Conservation (phyloP, 2,113 vertebrate genomes). For the Polyodon spathula region DNA sequence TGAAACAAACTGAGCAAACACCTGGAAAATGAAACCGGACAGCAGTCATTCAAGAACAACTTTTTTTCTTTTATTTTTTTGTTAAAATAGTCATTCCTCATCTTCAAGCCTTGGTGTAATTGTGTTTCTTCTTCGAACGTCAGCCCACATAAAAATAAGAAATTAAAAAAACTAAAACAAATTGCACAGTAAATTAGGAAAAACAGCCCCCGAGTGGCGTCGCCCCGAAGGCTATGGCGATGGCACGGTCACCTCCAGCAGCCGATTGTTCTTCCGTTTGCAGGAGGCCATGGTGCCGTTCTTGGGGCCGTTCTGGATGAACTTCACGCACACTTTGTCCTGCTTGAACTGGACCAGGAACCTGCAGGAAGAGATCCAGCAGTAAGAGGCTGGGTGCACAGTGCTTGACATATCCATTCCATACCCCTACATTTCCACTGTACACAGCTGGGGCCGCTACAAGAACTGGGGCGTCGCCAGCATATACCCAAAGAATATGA, state of each 20-base stretch:
- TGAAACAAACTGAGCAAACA: too few relatives aligned
- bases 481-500: too few relatives aligned
- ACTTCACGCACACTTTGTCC: slow-evolving; percentile 96
- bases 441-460: too few relatives aligned
- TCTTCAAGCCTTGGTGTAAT: not conserved
- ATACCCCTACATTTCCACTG: too few relatives aligned
- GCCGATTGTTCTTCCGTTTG: slow-evolving; percentile 95
- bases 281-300: slow-evolving; percentile 79
- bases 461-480: too few relatives aligned
- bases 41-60: too few relatives aligned
- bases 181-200: slow-evolving; percentile 66
- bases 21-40: too few relatives aligned
- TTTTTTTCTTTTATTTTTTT: too few relatives aligned
- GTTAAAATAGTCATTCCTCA: too few relatives aligned
- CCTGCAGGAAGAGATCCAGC: slow-evolving; percentile 46
- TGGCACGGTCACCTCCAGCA: slow-evolving; percentile 90
- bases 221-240: slow-evolving; percentile 35
- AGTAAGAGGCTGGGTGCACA: too few relatives aligned
- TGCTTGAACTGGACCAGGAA: slow-evolving; percentile 95
- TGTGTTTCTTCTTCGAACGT: not conserved
- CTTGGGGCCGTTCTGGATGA: slow-evolving; percentile 78
- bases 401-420: too few relatives aligned
- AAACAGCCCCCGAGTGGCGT: slow-evolving; percentile 42
- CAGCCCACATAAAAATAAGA: slow-evolving; percentile 20
- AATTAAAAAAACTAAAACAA: slow-evolving; percentile 43